Evolutionary conservation across 1,140 invertebrate genomes (phyloP), one percentile per base, ranked within the genome.

Genomic region (Hesperophylax magnus): DNA sequence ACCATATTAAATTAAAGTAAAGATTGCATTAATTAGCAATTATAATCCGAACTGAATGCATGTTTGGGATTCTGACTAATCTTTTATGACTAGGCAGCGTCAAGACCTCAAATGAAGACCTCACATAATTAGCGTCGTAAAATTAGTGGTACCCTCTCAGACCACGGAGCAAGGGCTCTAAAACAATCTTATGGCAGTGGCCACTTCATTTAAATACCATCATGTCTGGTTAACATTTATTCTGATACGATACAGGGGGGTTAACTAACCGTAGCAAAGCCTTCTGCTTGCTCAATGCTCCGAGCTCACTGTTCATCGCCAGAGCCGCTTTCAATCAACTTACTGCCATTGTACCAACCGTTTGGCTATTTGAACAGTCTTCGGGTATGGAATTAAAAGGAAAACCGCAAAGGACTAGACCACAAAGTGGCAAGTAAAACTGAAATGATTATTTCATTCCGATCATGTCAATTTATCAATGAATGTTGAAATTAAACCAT

Each of bases 111-210:
- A 74, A 79, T 79, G 58, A 79, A 79, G 69, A 79, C 67, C 20
- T 79, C 69, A 63, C 54, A 69, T 79, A 79, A 74, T 74, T 79
- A 72, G 31, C 54, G 78, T 63, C 72, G 75, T 79, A 79, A 75
- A 71, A 71, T 71, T 71, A 71, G 67, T 22, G 24, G 61, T 65
- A 65, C 20, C 15, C 27, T 22, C 24, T 65, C 20, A n/a, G 56
- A 17, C 56, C 61, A 47, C 39, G 11, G 39, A 11, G 39, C 39
- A 47, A 47, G 39, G 39, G 39, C 39, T 47, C 39, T 1, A 11
- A 11, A 9, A 14, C 39, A 47, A 2, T 47, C 39, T 47, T 47
- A 47, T 47, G 9, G 39, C 63, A 27, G 17, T 8, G 71, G 24
- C 54, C 53, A 24, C 24, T 34, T 71, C 47, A 71, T 79, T 79